Base-by-base conservation (phyloP, 2,888 invertebrate species). In the Pandemis cinnamomeana region DNA sequence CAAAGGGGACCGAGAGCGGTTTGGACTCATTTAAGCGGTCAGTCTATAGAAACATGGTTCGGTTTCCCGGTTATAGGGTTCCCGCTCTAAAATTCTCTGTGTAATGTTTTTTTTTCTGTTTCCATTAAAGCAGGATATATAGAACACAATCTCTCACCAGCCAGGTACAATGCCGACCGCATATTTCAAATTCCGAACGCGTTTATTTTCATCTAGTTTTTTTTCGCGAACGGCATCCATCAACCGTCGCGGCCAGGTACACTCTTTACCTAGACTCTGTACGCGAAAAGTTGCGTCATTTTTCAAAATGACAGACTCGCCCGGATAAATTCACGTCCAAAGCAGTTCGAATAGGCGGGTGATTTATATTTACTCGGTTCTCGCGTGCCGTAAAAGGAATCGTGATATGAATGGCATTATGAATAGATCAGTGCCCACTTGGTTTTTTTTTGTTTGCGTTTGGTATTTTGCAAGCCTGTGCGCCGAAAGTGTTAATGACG, bases 231-330 rank as follows among this genome's bases (percentile, higher is more conserved):
- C 67, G 63, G 71, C 75, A 77, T 77, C 75, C 70, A 71, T 77
- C 77, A 77, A 70, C 46, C 68, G 73, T 73, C 75, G 67, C 67
- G 55, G 71, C 73, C 77, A 76, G 75, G 77, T 75, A 75, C 58
- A 53, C 76, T 44, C 44, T 63, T 71, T 71, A 55, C 71, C 71
- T 71, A 64, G 63, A 53, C 41, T 55, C 53, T 71, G 71, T 20
- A 41, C 58, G 53, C 78, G 82, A 82, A 83, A 87, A 86, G 84
- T 87, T 83, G 80, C 77, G 84, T 87, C 88, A 88, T 89, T 89
- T 87, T 86, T 89, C 89, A 88, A 84, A 88, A 85, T 88, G 87
- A 87, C 87, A 84, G 84, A 86, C 83, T 86, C 83, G 27, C 80
- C 80, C 84, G 85, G 85, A 76, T 76, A 80, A 77, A 79, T 71